Percentiles rank a stretch among this genome's conserved stretches.
Conservation (phyloP, 2,797 vertebrate genomes). For the Chloroceryle inda region DNA sequence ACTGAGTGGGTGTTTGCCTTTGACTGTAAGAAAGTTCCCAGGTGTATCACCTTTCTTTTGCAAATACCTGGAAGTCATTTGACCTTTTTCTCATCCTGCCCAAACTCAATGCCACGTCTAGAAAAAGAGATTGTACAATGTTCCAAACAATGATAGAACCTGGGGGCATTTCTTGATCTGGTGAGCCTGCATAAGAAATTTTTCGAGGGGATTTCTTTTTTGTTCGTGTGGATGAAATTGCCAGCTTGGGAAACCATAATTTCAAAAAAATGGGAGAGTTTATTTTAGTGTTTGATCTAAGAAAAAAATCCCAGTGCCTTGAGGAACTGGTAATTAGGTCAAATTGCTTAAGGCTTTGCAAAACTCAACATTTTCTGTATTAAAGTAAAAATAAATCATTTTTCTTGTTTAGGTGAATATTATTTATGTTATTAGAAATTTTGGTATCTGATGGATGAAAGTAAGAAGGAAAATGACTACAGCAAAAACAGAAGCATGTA, state of each 20-base stretch:
- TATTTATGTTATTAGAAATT: not conserved
- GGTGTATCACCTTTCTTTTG: constrained; percentile 42
- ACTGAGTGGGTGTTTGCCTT: constrained; percentile 23
- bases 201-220: not conserved
- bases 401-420: not conserved
- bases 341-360: not conserved
- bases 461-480: not conserved
- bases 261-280: not conserved
- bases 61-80: not conserved
- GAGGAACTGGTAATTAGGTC: not conserved
- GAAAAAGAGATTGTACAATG: not conserved
- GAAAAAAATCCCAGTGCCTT: not conserved
- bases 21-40: constrained; percentile 42
- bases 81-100: not conserved
- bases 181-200: not conserved
- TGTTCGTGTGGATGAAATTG: not conserved
- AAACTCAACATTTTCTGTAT: not conserved
- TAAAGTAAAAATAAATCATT: not conserved
- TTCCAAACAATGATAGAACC: not conserved
- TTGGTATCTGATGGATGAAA: not conserved
- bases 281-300: not conserved
- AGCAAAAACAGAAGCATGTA: not conserved
- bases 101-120: not conserved
- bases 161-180: not conserved
- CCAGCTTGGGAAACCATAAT: not conserved